Evolutionary conservation across 2,113 vertebrate species (phyloP).

Genomic region (Odocoileus virginianus): DNA sequence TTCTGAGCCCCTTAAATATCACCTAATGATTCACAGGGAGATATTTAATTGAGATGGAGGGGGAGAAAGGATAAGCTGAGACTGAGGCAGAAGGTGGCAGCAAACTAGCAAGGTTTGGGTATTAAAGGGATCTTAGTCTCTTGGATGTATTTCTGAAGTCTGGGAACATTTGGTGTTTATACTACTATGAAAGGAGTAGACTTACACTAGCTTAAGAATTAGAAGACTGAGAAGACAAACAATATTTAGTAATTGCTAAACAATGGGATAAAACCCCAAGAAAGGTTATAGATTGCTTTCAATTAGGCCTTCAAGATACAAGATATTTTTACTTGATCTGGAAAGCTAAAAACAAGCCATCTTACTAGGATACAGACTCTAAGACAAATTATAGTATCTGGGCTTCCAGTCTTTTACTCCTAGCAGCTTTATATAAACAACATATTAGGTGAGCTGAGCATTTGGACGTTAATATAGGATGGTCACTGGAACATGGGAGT

Average conservation of each 20-base stretch:
- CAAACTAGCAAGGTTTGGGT: background rate
- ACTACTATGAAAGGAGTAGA: background rate
- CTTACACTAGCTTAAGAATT: background rate
- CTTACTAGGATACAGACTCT: background rate
- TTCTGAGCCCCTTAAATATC: background rate
- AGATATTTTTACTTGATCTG: background rate
- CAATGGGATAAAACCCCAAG: background rate
- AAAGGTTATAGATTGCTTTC: background rate
- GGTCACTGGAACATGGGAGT: background rate
- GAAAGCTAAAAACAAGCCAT: background rate
- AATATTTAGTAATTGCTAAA: background rate
- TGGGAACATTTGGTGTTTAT: background rate
- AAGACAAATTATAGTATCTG: background rate
- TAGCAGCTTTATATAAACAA: background rate
- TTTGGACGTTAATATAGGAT: background rate
- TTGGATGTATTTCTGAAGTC: background rate
- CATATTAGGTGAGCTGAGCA: background rate
- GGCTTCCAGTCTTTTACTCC: background rate
- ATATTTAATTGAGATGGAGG: background rate
- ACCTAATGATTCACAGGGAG: background rate
- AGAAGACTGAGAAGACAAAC: background rate
- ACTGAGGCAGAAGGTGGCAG: background rate
- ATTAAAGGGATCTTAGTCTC: background rate
- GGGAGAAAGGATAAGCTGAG: background rate
- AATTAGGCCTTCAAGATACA: background rate